Base-by-base conservation (phyloP, 2,888 invertebrate species). In the Chymomyza amoena region DNA sequence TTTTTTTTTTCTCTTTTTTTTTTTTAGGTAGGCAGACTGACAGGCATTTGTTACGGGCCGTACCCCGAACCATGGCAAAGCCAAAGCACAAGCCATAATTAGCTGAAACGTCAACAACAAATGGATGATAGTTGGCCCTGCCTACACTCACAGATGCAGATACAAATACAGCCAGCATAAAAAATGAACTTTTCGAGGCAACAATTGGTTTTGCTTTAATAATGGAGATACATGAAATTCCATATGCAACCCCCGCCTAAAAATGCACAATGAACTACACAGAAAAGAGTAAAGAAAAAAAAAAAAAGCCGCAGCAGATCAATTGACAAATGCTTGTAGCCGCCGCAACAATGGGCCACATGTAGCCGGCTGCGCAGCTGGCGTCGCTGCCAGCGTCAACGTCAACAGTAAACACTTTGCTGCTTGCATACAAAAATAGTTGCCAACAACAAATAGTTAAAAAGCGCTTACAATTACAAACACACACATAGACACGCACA, bases 201-300 rank as follows among this genome's bases (percentile, higher is more conserved):
- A 16, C 20, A 16, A 54, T 20, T 54, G 6, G 20, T 15, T 54
- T 52, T 52, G 20, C 54, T 54, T 52, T 32, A 64, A 59, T 54
- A 51, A 50, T 9, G 18, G 50, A 45, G 16, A 56, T 45, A 68
- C 61, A 56, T 32, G 56, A 84, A 84, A 84, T 88, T 88, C 80
- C 84, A 84, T 81, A 79, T 79, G 68, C 80, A 76, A 72, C 82
- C 76, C 86, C 81, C 84, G 76, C 88, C 86, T 79, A 71, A 76
- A 84, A 84, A 87, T 73, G 77, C 80, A 85, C 77, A 73, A 69
- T 65, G 73, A 72, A 64, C 51, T 62, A 54, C 68, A 73, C 70
- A 73, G 61, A 73, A 61, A 65, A n/a, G n/a, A n/a, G n/a, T n/a
- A n/a, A 39, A 54, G 28, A 28, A 16, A 61, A 57, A 65, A 54